Percentiles rank a stretch among this genome's conserved stretches.
Evolutionary conservation across 1,140 invertebrate genomes (phyloP).

Genomic region (Marisa cornuarietis): DNA sequence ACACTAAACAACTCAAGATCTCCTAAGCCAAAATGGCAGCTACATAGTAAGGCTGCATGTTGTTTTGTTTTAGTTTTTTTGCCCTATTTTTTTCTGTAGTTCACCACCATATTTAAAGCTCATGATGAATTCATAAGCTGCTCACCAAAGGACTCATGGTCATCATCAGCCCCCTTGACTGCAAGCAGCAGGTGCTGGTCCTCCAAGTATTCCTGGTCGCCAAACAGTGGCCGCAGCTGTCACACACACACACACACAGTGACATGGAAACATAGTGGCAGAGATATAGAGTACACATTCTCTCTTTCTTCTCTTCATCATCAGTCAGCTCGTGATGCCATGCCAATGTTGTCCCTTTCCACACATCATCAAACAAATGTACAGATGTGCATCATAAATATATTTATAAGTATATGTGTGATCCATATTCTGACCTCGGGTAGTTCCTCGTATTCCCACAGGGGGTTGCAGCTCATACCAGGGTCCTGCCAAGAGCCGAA

Average conservation of each 20-base stretch:
- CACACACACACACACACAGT: conserved; percentile 5
- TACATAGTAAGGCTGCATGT: too few species aligned
- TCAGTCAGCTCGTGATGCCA: too few species aligned
- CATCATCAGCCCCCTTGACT: conserved; percentile 54
- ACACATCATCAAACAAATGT: not conserved
- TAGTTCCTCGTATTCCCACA: conserved; percentile 48
- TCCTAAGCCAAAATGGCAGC: too few species aligned
- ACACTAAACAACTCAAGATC: too few species aligned
- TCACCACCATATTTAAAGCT: not conserved
- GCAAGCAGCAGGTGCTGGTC: conserved; percentile 64
- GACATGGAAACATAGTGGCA: not conserved
- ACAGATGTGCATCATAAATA: too few species aligned
- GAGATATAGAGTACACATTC: not conserved
- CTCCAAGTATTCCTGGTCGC: conserved; percentile 58
- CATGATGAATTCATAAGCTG: not conserved
- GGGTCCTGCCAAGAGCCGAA: conserved; percentile 48
- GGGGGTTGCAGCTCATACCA: conserved; percentile 48
- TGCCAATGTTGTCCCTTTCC: too few species aligned
- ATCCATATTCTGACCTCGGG: conserved; percentile 48
- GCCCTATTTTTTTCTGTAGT: not conserved
- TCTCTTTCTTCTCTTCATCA: too few species aligned
- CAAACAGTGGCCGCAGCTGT: conserved; percentile 61
- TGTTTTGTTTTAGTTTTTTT: too few species aligned
- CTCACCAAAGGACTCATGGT: conserved; percentile 63
- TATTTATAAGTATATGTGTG: too few species aligned